A percentile compares a stretch with the other conserved stretches of the same genome.
Evolutionary conservation across 2,888 invertebrate species (phyloP).

Genomic region (Dicranocentrus wangi): DNA sequence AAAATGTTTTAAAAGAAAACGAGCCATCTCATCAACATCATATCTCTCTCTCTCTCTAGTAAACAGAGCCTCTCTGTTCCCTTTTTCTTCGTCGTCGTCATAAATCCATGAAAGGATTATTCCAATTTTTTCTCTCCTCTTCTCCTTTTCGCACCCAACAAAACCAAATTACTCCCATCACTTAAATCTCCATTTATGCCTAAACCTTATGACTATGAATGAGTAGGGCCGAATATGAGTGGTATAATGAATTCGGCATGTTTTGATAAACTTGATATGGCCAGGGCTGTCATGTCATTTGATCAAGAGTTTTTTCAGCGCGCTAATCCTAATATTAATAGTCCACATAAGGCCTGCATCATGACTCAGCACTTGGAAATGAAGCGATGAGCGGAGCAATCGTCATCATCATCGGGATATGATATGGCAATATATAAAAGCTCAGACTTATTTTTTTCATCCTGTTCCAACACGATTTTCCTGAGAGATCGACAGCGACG

Average conservation of each 20-base stretch:
- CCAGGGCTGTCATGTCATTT: slow-evolving; percentile 44
- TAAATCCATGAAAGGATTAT: no score
- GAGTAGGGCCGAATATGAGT: no score
- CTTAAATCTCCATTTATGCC: no score
- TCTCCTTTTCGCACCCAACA: neutral
- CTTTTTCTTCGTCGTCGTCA: neutral
- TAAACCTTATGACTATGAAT: no score
- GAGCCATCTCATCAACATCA: no score
- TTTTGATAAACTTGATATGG: slow-evolving; percentile 28
- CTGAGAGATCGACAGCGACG: slow-evolving; percentile 14
- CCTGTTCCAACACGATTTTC: slow-evolving; percentile 38
- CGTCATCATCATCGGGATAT: slow-evolving; percentile 24
- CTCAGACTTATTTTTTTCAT: slow-evolving; percentile 1
- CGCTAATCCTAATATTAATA: slow-evolving; percentile 29
- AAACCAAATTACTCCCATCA: no score
- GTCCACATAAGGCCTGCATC: slow-evolving; percentile 44
- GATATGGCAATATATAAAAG: slow-evolving; percentile 1
- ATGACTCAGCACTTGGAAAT: slow-evolving; percentile 45
- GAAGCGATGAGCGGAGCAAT: slow-evolving; percentile 40
- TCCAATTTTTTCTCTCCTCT: neutral
- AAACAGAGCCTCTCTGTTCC: neutral
- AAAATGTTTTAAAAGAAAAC: neutral
- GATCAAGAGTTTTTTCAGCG: slow-evolving; percentile 15
- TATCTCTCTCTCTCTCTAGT: no score
- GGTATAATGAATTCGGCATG: slow-evolving; percentile 5